Conservation (phyloP, 2,113 vertebrate species). For the Phrynosoma blainvillii region DNA sequence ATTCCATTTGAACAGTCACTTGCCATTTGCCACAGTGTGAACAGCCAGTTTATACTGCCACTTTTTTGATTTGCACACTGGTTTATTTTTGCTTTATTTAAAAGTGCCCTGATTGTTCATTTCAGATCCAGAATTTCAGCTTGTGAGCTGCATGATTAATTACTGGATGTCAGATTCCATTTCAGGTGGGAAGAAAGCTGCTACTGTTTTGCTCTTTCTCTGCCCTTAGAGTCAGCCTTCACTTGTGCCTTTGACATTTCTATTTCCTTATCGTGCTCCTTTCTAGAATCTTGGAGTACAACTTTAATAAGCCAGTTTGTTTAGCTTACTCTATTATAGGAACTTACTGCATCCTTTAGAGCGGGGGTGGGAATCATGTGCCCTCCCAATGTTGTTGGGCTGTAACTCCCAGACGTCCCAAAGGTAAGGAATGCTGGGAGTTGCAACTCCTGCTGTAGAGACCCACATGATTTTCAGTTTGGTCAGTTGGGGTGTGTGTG, state of each 20-base stretch:
- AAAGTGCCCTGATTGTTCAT: conserved; percentile 91
- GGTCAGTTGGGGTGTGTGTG: conserved; percentile 66
- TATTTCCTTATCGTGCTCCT: conserved; percentile 81
- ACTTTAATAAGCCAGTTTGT: conserved; percentile 88
- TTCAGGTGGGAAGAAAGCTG: not conserved
- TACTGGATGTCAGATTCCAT: not conserved
- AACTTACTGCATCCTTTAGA: conserved; percentile 76
- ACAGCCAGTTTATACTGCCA: conserved; percentile 72
- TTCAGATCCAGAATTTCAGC: conserved; percentile 95
- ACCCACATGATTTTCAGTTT: conserved; percentile 77
- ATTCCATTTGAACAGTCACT: conserved; percentile 82
- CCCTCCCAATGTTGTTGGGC: too few relatives aligned
- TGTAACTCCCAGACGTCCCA: too few relatives aligned
- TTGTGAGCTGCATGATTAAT: conserved; percentile 90
- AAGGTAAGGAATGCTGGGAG: too few relatives aligned
- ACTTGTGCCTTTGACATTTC: conserved; percentile 80
- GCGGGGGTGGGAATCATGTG: too few relatives aligned
- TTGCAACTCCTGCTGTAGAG: not conserved
- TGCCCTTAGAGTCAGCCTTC: conserved; percentile 69
- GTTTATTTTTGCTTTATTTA: conserved; percentile 83
- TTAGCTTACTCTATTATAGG: conserved; percentile 83
- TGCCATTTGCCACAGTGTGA: too few relatives aligned
- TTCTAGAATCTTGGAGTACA: conserved; percentile 84
- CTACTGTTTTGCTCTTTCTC: conserved; percentile 81
- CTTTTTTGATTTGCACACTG: conserved; percentile 33